Evolutionary conservation across 2,888 invertebrate species (phyloP).

Genomic region (Hartigia nigra): DNA sequence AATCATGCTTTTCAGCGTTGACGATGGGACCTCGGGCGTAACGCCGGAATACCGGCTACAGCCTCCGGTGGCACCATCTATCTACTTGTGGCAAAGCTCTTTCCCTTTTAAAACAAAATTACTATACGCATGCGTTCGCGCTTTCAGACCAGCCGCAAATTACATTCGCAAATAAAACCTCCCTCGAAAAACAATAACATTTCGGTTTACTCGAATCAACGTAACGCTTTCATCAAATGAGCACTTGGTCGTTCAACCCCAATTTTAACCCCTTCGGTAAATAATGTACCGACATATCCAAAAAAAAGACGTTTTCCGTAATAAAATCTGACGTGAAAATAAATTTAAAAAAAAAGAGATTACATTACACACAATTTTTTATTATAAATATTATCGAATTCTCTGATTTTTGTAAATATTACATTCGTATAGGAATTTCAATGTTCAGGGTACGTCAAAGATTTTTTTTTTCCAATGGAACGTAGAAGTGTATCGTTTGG

Average conservation of each 20-base stretch:
- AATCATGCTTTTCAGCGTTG: conserved; percentile 29
- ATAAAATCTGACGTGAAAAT: background rate
- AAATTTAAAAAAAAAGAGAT: background rate
- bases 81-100: conserved; percentile 50
- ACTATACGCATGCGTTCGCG: background rate
- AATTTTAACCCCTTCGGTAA: background rate
- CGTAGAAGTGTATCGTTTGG: background rate
- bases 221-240: background rate
- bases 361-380: no score
- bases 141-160: background rate
- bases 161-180: background rate
- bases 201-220: background rate
- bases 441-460: background rate
- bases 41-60: conserved; percentile 11
- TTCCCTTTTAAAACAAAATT: conserved; percentile 14
- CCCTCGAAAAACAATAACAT: background rate
- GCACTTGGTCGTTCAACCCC: background rate
- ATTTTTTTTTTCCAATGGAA: background rate
- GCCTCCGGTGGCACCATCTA: conserved; percentile 42
- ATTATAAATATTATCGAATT: no score
- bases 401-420: background rate
- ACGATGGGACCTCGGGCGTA: conserved; percentile 10
- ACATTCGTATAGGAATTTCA: background rate
- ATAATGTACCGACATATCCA: background rate
- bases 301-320: background rate